These are phyloP conservation scores for Drosophila pegasa DNA, from an alignment of 2,888 invertebrate species.

Conservation along the genomic window DNA sequence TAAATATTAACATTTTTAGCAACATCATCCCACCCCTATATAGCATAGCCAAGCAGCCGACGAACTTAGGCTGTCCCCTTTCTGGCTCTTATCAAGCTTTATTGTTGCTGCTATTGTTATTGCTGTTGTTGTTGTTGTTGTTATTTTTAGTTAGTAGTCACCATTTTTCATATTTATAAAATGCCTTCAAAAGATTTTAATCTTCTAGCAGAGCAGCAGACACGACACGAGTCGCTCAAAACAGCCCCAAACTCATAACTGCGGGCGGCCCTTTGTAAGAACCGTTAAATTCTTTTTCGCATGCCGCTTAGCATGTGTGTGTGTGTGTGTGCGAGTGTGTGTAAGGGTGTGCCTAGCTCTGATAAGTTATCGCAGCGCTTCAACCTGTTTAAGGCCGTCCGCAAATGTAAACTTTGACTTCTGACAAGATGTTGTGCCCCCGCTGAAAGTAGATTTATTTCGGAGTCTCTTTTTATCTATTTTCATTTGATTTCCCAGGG, in stretches of 20 bases:
- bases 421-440: conserved; percentile 49
- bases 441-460: conserved; percentile 7
- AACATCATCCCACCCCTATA: conserved; percentile 27
- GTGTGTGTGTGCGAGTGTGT: conserved; percentile 8
- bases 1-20: conserved; percentile 74
- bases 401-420: conserved; percentile 61
- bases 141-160: conserved; percentile 69
- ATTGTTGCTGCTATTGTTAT: conserved; percentile 29
- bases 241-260: conserved; percentile 42
- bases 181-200: conserved; percentile 79
- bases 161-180: conserved; percentile 77
- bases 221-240: conserved; percentile 9
- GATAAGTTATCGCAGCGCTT: conserved; percentile 47
- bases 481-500: conserved; percentile 17
- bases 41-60: background rate
- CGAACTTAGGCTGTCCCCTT: conserved; percentile 12
- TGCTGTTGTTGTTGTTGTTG: conserved; percentile 35
- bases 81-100: conserved; percentile 37
- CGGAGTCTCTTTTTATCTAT: conserved; percentile 11
- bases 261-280: conserved; percentile 56
- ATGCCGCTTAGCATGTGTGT: conserved; percentile 21
- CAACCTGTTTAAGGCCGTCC: conserved; percentile 34
- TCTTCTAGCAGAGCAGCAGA: conserved; percentile 51
- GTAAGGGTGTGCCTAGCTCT: conserved; percentile 14
- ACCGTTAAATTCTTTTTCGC: conserved; percentile 56